These are phyloP conservation scores for Agrotis clavis DNA, from an alignment of 2,888 invertebrate species.

Conservation along the genomic window DNA sequence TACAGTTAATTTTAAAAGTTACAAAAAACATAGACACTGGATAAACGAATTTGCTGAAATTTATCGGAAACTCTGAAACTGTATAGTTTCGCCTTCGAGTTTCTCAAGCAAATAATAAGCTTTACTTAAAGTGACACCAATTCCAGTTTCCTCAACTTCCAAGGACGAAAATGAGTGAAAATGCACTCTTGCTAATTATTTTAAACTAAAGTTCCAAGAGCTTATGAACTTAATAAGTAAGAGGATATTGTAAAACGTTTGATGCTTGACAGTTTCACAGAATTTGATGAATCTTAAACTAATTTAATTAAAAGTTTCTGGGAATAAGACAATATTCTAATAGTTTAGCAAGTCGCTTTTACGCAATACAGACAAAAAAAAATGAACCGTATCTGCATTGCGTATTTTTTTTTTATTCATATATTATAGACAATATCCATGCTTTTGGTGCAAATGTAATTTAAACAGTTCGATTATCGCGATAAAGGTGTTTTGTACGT, in stretches of 20 bases:
- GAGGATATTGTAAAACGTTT: slow-evolving; percentile 28
- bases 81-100: too few species aligned
- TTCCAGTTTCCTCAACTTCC: not conserved
- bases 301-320: slow-evolving; percentile 6
- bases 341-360: not conserved
- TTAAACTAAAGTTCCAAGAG: slow-evolving; percentile 27
- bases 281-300: not conserved
- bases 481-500: too few species aligned
- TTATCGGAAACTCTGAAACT: not conserved
- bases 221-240: slow-evolving; percentile 37
- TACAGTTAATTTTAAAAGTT: too few species aligned
- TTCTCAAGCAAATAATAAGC: too few species aligned
- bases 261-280: not conserved
- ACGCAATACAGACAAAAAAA: too few species aligned
- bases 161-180: slow-evolving; percentile 25
- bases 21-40: not conserved
- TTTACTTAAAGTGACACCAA: not conserved
- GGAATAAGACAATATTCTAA: not conserved
- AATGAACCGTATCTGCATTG: not conserved
- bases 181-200: slow-evolving; percentile 28
- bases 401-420: too few species aligned
- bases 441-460: too few species aligned
- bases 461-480: too few species aligned
- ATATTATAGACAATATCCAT: too few species aligned
- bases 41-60: not conserved